These are phyloP conservation scores for Dione vanillae DNA, from an alignment of 2,888 invertebrate genomes.

Conservation along the genomic window DNA sequence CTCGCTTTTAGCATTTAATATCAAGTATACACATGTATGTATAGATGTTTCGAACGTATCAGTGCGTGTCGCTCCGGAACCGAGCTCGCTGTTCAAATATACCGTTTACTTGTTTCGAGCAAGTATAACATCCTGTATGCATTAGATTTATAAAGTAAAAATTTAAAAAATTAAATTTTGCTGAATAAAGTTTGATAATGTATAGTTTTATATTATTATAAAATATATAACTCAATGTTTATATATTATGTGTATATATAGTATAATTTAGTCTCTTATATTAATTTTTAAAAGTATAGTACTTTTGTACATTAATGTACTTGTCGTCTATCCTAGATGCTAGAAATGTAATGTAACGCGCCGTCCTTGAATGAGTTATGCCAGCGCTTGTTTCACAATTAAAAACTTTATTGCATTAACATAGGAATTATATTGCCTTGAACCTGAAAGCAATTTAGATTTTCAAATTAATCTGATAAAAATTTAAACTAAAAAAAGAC, in stretches of 20 bases:
- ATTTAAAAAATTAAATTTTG: too few species aligned
- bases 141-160: neutral
- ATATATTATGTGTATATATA: too few species aligned
- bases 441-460: slow-evolving; percentile 11
- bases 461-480: slow-evolving; percentile 40
- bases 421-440: slow-evolving; percentile 20
- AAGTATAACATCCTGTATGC: neutral
- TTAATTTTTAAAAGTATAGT: slow-evolving; percentile 2
- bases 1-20: slow-evolving; percentile 4
- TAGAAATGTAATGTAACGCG: slow-evolving; percentile 46
- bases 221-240: too few species aligned
- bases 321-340: slow-evolving; percentile 45
- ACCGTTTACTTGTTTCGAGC: slow-evolving; percentile 16
- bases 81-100: slow-evolving; percentile 20
- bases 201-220: neutral
- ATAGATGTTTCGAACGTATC: slow-evolving; percentile 11
- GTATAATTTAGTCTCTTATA: neutral
- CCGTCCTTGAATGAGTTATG: slow-evolving; percentile 48
- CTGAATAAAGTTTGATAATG: neutral
- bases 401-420: slow-evolving; percentile 5
- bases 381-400: neutral
- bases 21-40: slow-evolving; percentile 10
- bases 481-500: slow-evolving; percentile 36
- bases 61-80: slow-evolving; percentile 29
- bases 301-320: slow-evolving; percentile 41